Evolutionary conservation across 2,888 invertebrate genomes (phyloP).

Genomic region (Eupithecia dodoneata): DNA sequence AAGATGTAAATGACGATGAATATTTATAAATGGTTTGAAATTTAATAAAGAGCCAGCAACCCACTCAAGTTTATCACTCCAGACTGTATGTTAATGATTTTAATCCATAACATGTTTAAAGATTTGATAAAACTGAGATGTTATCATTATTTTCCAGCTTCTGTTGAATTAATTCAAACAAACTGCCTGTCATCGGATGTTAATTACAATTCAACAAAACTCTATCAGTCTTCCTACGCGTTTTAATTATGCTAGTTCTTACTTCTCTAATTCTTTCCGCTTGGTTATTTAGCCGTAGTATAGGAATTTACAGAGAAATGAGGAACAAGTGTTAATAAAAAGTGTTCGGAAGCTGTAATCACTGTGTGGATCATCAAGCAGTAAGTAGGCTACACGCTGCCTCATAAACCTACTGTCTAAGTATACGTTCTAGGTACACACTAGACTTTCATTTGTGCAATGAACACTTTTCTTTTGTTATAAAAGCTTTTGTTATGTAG

Average conservation of each 20-base stretch:
- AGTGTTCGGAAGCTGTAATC: constrained; percentile 40
- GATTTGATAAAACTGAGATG: constrained; percentile 16
- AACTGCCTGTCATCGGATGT: constrained; percentile 36
- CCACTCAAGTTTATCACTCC: constrained; percentile 5
- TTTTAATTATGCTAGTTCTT: constrained; percentile 34
- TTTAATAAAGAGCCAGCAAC: background rate
- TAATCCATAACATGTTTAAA: constrained; percentile 8
- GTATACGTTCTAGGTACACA: background rate
- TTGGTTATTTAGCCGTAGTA: constrained; percentile 17
- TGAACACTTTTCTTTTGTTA: constrained; percentile 1
- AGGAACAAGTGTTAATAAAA: constrained; percentile 44
- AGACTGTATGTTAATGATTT: background rate
- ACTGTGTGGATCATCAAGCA: constrained; percentile 29
- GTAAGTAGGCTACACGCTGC: constrained; percentile 32
- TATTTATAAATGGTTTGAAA: constrained; percentile 8
- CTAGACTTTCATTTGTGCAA: constrained; percentile 12
- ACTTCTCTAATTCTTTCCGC: constrained; percentile 11
- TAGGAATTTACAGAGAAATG: constrained; percentile 47
- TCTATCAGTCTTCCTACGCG: constrained; percentile 47
- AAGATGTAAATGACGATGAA: constrained; percentile 1
- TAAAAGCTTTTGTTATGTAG: background rate
- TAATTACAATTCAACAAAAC: constrained; percentile 37
- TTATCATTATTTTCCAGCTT: constrained; percentile 10
- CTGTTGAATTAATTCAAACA: constrained; percentile 29
- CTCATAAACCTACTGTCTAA: constrained; percentile 35